Evolutionary conservation across 1,140 invertebrate species (phyloP).

Genomic region (Drosophila baimaii): DNA sequence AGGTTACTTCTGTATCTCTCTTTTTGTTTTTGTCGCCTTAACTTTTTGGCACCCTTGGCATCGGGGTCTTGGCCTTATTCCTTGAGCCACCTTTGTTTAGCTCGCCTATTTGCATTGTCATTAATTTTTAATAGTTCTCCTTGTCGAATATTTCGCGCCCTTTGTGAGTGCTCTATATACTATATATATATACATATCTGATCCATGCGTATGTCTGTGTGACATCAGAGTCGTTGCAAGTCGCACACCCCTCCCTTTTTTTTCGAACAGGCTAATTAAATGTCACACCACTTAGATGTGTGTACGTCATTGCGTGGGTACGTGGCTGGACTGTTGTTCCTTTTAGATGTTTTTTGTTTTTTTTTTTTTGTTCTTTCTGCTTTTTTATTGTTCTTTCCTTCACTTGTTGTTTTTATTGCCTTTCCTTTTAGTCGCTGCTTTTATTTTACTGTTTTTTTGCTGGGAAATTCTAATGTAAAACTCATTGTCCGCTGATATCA

Average conservation of each 20-base stretch:
- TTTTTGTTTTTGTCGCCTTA: slow-evolving; percentile 30
- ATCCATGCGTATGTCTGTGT: slow-evolving; percentile 24
- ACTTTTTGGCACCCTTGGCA: slow-evolving; percentile 70
- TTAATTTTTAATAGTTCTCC: slow-evolving; percentile 76
- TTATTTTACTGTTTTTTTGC: slow-evolving; percentile 19
- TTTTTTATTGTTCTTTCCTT: slow-evolving; percentile 22
- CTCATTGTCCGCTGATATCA: slow-evolving; percentile 43
- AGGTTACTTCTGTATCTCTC: slow-evolving; percentile 27
- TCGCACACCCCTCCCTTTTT: slow-evolving; percentile 9
- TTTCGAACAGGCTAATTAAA: slow-evolving; percentile 63
- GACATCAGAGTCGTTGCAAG: slow-evolving; percentile 58
- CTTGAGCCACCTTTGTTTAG: slow-evolving; percentile 65
- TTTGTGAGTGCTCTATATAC: slow-evolving; percentile 19
- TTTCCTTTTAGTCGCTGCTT: slow-evolving; percentile 12
- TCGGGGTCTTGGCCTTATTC: slow-evolving; percentile 52
- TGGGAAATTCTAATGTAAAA: slow-evolving; percentile 34
- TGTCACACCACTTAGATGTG: slow-evolving; percentile 52
- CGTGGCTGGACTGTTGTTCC: slow-evolving; percentile 30
- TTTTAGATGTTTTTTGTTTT: slow-evolving; percentile 6
- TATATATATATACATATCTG: slow-evolving; percentile 4
- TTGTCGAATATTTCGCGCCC: slow-evolving; percentile 49
- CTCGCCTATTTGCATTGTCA: slow-evolving; percentile 72
- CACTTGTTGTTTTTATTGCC: slow-evolving; percentile 4
- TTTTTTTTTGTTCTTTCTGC: background rate
- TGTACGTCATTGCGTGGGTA: slow-evolving; percentile 52